phyloP scores from a whole-genome alignment of 2,888 invertebrate genomes.

The Dasypogon diadema region DNA sequence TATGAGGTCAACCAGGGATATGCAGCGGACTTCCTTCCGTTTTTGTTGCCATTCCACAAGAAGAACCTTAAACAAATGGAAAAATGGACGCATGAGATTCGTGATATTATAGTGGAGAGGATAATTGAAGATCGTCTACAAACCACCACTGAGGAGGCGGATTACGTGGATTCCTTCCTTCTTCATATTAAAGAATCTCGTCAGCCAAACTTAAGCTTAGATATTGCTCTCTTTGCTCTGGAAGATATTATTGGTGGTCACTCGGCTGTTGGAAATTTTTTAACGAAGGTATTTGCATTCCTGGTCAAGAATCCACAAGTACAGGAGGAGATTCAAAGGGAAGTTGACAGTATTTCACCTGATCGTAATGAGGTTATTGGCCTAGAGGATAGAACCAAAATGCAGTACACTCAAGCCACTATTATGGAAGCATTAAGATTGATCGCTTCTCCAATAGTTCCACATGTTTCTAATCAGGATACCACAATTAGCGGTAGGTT shows the following conservation, averaged over 20 bases:
- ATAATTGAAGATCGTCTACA: slow-evolving; percentile 70
- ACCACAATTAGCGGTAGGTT: slow-evolving; percentile 73
- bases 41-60: slow-evolving; percentile 71
- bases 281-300: slow-evolving; percentile 73
- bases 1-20: slow-evolving; percentile 78
- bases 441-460: slow-evolving; percentile 77
- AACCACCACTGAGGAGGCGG: slow-evolving; percentile 64
- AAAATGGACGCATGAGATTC: slow-evolving; percentile 70
- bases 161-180: slow-evolving; percentile 74
- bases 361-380: slow-evolving; percentile 42
- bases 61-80: slow-evolving; percentile 70
- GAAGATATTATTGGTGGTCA: slow-evolving; percentile 75
- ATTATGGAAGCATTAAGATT: slow-evolving; percentile 74
- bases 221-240: slow-evolving; percentile 65
- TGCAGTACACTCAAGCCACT: slow-evolving; percentile 75
- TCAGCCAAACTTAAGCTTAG: slow-evolving; percentile 69
- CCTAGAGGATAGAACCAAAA: slow-evolving; percentile 67
- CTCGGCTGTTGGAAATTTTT: slow-evolving; percentile 75
- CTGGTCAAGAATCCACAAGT: slow-evolving; percentile 71
- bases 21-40: slow-evolving; percentile 76
- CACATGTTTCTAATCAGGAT: slow-evolving; percentile 76
- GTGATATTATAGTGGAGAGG: slow-evolving; percentile 70
- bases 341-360: slow-evolving; percentile 65
- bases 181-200: slow-evolving; percentile 69
- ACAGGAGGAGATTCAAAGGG: slow-evolving; percentile 71